Base-by-base conservation (phyloP, 53 echinoderm and acorn worm species). In the Zoroaster sp. region DNA sequence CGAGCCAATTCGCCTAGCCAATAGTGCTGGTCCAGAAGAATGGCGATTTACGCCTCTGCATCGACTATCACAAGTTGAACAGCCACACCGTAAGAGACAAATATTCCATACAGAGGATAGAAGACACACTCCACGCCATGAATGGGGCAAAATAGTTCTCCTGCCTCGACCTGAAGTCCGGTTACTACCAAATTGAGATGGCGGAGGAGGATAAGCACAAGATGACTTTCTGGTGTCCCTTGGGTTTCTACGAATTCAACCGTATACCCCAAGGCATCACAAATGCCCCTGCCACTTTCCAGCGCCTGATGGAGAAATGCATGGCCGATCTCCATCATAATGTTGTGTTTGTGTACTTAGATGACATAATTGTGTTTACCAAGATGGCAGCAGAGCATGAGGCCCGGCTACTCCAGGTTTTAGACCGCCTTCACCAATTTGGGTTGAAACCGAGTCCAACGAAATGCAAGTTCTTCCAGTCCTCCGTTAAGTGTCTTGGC, bases 1-100 rank as follows among this genome's bases (percentile, higher is more conserved):
- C 71, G 32, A 87, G 93, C 54, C 90, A 52, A 3, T 93, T 87
- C 51, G 87, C 88, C 13, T 90, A 90, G 12, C 74, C 90, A 0
- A 93, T 93, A 15, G 91, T 91, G 9, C 88, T 94, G 17, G 88
- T 91, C 41, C 83, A 94, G 75, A 94, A 82, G 83, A 91, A 93
- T 65, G 88, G 87, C 40, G 88, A 83, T 17, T 13, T 91, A 0
- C 82, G 91, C 0, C 83, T 93, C 1, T 87, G 87, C 20, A 75
- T 93, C 1, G 94, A 93, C 40, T 93, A 93, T 72, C 43, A 91
- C 13, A 46, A 79, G 17, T 72, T 93, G 0, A 93, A 91, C 37
- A 32, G 74, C 3, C 37, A 85, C n/a, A 93, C 94, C 6, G 59
- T 91, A 9, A 74, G 65, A 10, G 91, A 93, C 37, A 88, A 90